These are phyloP conservation scores for Reticulitermes lucifugus DNA, from an alignment of 2,888 invertebrate species.

Conservation along the genomic window DNA sequence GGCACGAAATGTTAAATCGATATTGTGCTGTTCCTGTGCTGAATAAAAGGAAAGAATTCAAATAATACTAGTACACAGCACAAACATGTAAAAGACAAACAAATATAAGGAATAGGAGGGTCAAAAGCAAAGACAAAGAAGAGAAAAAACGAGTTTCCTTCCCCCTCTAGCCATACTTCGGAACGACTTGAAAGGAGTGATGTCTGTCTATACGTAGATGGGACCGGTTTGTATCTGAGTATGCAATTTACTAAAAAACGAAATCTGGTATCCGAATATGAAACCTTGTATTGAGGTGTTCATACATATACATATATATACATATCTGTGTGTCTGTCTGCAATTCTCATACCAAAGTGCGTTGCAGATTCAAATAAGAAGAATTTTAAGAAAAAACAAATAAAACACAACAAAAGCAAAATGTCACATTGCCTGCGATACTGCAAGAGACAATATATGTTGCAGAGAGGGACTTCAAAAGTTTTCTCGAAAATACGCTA, in stretches of 20 bases:
- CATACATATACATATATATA: too few species aligned
- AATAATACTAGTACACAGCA: neutral
- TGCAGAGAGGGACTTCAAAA: neutral
- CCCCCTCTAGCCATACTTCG: neutral
- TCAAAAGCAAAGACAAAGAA: neutral
- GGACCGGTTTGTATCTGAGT: constrained; percentile 12
- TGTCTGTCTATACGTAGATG: neutral
- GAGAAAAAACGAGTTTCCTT: neutral
- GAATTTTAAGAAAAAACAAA: constrained; percentile 19
- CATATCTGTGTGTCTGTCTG: constrained; percentile 17
- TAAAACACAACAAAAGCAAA: neutral
- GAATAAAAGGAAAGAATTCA: constrained; percentile 3
- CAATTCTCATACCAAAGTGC: constrained; percentile 20
- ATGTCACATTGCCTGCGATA: constrained; percentile 8
- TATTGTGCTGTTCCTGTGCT: neutral
- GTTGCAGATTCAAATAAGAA: constrained; percentile 14
- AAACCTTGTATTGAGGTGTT: neutral
- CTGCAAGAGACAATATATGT: constrained; percentile 24
- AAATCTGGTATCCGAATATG: constrained; percentile 14
- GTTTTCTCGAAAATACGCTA: constrained; percentile 20
- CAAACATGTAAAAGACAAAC: constrained; percentile 27
- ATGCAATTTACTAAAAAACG: constrained; percentile 12
- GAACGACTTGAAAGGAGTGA: neutral
- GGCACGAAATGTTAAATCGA: neutral
- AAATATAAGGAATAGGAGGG: neutral